Evolutionary conservation across 1,140 invertebrate species (phyloP), one percentile per base, ranked within the genome.

Genomic region (Acromyrmex echinatior): DNA sequence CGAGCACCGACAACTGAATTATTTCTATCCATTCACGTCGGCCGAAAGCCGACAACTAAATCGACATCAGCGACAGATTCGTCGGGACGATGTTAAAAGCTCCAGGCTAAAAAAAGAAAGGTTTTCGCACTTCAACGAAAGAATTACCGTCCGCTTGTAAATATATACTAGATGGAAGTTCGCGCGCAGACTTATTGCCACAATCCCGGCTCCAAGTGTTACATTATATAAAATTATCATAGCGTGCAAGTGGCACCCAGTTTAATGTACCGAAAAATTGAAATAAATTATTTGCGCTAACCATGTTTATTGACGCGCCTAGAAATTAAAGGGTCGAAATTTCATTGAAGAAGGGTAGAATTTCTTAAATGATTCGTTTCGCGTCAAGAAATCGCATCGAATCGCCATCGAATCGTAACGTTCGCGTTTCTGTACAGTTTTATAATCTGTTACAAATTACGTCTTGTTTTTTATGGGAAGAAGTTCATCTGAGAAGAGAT

Each of bases 231-330:
- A 70, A 80, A 70, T 70, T 80, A 70, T 58, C 49, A 35, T 5
- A 3, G 49, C n/a, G 31, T 80, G 62, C 49, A 70, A 80, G 31
- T 58, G 78, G 63, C 63, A 56, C 2, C 0, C 63, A 49, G 31
- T 56, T 80, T 80, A 80, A 80, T 45, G 31, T 70, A 56, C 28
- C n/a, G 49, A 80, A 80, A 80, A 80, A 70, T 80, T 80, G 31
- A 56, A 70, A 70, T 70, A 65, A 65, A 80, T 80, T 70, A 70
- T 80, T 70, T 25, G 63, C 10, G 25, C 7, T 21, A 66, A 66
- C 18, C 53, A 4, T 16, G 12, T 66, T 66, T 28, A n/a, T 45
- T 10, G 58, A 62, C 18, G 28, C n/a, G 28, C 2, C 7, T 28
- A 18, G 7, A 80, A 21, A 80, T 68, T 68, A 31, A 68, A 80